Evolutionary conservation across 1,140 invertebrate genomes (phyloP), one percentile per base, ranked within the genome.

Genomic region (Caenorhabditis latens): DNA sequence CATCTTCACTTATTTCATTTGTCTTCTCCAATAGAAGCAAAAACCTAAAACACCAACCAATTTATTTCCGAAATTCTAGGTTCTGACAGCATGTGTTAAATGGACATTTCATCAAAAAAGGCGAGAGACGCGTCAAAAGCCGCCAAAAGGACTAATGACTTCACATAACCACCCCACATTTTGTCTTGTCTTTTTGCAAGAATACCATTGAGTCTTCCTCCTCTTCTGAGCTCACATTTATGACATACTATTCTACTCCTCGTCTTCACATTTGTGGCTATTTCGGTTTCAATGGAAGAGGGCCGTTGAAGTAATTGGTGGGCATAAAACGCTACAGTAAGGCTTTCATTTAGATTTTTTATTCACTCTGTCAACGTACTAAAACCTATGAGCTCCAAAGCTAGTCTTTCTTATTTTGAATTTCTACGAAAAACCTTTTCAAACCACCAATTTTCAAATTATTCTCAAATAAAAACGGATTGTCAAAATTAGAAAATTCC

Each of bases 131-230:
- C 71, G 71, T 79, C 46, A 79, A 79, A 79, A 50, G 71, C 43
- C 71, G 71, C 67, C 67, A 71, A 71, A 71, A 71, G 71, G 71
- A 79, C 71, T 79, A 79, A 79, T 79, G 71, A 79, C 71, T 79
- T 79, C 71, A 79, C 71, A 79, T 79, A 79, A 79, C 71, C 71
- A 79, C 71, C 32, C 46, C 71, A 42, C 65, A 46, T 79, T 24
- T 24, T 24, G 71, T 79, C 71, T 71, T 71, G 67, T 71, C 42
- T 19, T 40, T 40, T 43, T 40, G 19, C 11, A 32, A 53, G 46
- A 79, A 79, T 79, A 79, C 71, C 71, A 79, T 79, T 79, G 71
- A 79, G 71, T 50, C 43, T 50, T 79, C 71, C 40, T 71, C 61
- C 61, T 24, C 61, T 71, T 71, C 46, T 16, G 65, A 71, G 65